Conservation (phyloP, 1,140 invertebrate genomes). For the Aphaenogaster ashmeadi region DNA sequence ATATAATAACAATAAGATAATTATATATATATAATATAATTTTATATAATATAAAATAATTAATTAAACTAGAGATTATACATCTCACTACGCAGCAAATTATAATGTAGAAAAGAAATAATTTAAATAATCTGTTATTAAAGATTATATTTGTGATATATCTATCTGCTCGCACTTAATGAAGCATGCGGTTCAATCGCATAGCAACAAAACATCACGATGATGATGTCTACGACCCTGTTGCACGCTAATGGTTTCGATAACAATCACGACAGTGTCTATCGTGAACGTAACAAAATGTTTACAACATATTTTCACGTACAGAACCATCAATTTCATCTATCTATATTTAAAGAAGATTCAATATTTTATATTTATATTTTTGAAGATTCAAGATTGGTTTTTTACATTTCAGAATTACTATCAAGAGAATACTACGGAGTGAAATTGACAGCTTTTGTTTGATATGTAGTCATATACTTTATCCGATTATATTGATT, state of each 20-base stretch:
- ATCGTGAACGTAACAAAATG: constrained; percentile 3
- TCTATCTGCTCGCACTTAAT: not conserved
- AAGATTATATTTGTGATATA: constrained; percentile 14
- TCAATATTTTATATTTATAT: too few relatives aligned
- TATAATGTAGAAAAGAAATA: not conserved
- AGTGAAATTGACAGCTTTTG: not conserved
- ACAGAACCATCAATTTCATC: not conserved
- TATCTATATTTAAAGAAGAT: not conserved
- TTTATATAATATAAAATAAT: not conserved
- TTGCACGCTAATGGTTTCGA: constrained; percentile 36
- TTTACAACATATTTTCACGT: constrained; percentile 8
- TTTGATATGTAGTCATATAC: not conserved
- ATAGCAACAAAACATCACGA: constrained; percentile 29
- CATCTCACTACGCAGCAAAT: not conserved
- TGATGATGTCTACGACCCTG: constrained; percentile 19
- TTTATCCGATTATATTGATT: not conserved
- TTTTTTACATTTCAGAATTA: not conserved
- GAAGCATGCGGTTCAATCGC: constrained; percentile 23
- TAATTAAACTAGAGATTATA: not conserved
- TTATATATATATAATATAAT: constrained; percentile 5
- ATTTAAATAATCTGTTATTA: constrained; percentile 1
- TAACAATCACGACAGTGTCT: constrained; percentile 33
- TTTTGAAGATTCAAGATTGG: not conserved
- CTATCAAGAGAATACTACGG: not conserved
- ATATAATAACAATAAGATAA: not conserved